Evolutionary conservation across 2,113 vertebrate genomes (phyloP).

Genomic region (Chaetodon trifascialis): DNA sequence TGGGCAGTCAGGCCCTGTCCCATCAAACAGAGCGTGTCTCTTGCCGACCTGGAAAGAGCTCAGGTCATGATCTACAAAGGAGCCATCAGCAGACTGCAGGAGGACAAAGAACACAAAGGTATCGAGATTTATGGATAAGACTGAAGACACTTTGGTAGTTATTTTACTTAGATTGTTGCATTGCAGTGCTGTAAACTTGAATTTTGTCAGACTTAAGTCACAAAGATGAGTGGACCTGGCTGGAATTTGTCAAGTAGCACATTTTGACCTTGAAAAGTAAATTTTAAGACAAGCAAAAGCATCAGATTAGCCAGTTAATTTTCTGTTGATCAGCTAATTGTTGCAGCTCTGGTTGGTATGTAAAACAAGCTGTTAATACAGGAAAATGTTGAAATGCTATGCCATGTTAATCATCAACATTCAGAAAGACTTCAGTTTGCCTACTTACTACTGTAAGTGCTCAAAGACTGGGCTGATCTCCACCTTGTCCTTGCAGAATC

Average conservation of each 20-base stretch:
- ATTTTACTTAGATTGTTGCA: neutral
- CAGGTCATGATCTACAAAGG: constrained; percentile 87
- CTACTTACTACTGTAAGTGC: neutral
- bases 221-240: neutral
- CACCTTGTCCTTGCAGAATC: constrained; percentile 64
- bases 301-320: no score
- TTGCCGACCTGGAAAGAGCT: constrained; percentile 85
- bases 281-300: no score
- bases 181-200: neutral
- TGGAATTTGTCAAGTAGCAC: neutral
- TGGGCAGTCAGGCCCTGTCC: constrained; percentile 87
- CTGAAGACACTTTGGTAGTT: neutral
- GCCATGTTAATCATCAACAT: no score
- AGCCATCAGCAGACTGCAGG: constrained; percentile 78
- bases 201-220: neutral
- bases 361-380: no score
- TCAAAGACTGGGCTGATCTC: neutral
- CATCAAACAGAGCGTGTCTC: constrained; percentile 82
- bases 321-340: no score
- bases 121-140: constrained; percentile 5
- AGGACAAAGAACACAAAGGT: constrained; percentile 84
- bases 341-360: no score
- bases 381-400: no score
- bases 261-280: neutral
- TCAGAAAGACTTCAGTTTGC: no score